Evolutionary conservation across 1,140 invertebrate genomes (phyloP).

Genomic region (Carcinoscorpius rotundicauda): DNA sequence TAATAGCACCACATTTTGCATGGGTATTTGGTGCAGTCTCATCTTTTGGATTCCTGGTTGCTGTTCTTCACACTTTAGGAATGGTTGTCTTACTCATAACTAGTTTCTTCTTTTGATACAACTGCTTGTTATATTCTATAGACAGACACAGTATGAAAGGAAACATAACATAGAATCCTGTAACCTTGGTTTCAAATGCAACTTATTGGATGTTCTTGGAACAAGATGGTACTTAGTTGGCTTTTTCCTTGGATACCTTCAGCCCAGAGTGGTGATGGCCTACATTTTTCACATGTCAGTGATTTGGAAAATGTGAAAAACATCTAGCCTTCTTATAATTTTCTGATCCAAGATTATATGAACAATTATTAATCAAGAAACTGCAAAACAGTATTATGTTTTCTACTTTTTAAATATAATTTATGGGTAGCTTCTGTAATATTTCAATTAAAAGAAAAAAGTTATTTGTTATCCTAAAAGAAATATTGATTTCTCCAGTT

Average conservation of each 20-base stretch:
- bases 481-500: too few relatives aligned
- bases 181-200: constrained; percentile 18
- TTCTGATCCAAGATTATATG: too few relatives aligned
- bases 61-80: constrained; percentile 16
- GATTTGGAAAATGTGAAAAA: constrained; percentile 17
- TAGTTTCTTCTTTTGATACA: constrained; percentile 11
- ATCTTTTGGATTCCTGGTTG: constrained; percentile 17
- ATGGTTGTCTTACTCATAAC: constrained; percentile 7
- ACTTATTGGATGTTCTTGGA: constrained; percentile 21
- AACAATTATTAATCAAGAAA: too few relatives aligned
- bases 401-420: too few relatives aligned
- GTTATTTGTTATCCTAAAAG: too few relatives aligned
- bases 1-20: constrained; percentile 23
- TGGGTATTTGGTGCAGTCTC: constrained; percentile 18
- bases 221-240: constrained; percentile 18
- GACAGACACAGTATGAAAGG: constrained; percentile 22
- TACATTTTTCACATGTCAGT: constrained; percentile 16
- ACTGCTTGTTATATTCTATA: constrained; percentile 10
- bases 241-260: constrained; percentile 16
- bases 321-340: constrained; percentile 6
- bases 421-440: too few relatives aligned
- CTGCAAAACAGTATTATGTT: too few relatives aligned
- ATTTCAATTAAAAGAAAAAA: too few relatives aligned
- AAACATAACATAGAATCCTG: constrained; percentile 13
- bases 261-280: constrained; percentile 18